Base-by-base conservation (phyloP, 2,888 invertebrate genomes). In the Drosophila fulvimacula region DNA sequence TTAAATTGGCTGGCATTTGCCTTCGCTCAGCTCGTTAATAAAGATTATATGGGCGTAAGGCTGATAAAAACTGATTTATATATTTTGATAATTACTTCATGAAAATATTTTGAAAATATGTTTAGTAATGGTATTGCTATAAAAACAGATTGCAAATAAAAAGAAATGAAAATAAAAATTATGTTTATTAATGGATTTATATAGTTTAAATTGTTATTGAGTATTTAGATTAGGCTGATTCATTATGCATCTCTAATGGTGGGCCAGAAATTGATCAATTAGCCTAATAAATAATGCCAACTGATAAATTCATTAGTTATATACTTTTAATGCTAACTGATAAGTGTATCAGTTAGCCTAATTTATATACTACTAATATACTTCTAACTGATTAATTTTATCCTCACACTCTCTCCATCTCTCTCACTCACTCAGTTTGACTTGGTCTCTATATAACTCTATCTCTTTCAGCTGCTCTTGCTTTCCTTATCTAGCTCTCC, bases 11-110 rank as follows among this genome's bases (percentile, higher is more conserved):
- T 10, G n/a, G 21, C 10, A 38, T 27, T 27, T 13, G 44, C 1
- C 21, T 15, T 15, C 21, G 19, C 5, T 15, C 11, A 9, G 11
- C n/a, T 27, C 21, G 13, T 51, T 13, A 27, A 34, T 17, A 9
- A 19, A 44, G 15, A 36, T 34, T 38, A 17, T 27, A 38, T 38
- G 0, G 30, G 19, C 1, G 34, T 34, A 3, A 34, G 49, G 49
- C 49, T 34, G 19, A 51, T 32, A 21, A 34, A 51, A 49, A 15
- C 2, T 51, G 49, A 34, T 51, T 34, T 34, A 34, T 21, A 7
- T 21, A 17, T 13, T 13, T 17, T 19, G 3, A 32, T 48, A 32
- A 48, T 17, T 32, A 32, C 2, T 30, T 3, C 13, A 49, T 49
- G 46, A 2, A 49, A 49, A 32, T 32, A 32, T 32, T 2, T 13